Percentiles rank a stretch among this genome's conserved stretches.
Conservation (phyloP, 2,888 invertebrate genomes). For the Galeopsomyia nigrocyanea region DNA sequence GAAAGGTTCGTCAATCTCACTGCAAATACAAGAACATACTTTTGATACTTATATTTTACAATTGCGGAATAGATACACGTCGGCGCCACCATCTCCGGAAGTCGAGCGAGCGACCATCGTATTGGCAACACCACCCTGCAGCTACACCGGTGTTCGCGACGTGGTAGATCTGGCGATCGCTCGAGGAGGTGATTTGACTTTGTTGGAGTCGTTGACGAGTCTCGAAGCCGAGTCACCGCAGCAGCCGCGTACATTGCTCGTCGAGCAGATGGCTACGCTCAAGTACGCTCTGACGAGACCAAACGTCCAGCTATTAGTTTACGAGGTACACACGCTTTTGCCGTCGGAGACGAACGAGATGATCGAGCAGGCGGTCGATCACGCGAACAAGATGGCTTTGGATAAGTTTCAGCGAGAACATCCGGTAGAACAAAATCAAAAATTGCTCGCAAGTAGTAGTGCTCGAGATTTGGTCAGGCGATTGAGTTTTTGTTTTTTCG, state of each 20-base stretch:
- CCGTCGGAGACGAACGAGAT: slow-evolving; percentile 82
- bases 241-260: slow-evolving; percentile 71
- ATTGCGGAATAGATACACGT: slow-evolving; percentile 47
- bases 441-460: not conserved
- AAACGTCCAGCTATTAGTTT: slow-evolving; percentile 85
- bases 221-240: slow-evolving; percentile 50
- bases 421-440: not conserved
- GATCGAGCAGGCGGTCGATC: slow-evolving; percentile 77
- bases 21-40: slow-evolving; percentile 45
- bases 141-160: slow-evolving; percentile 83
- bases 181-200: slow-evolving; percentile 82
- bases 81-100: slow-evolving; percentile 56
- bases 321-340: slow-evolving; percentile 85
- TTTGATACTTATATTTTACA: slow-evolving; percentile 32
- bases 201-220: slow-evolving; percentile 76
- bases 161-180: slow-evolving; percentile 80
- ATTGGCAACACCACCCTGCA: slow-evolving; percentile 84
- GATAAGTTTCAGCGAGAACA: slow-evolving; percentile 75
- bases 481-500: not conserved
- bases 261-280: slow-evolving; percentile 82
- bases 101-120: slow-evolving; percentile 76
- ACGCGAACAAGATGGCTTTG: slow-evolving; percentile 79
- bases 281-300: slow-evolving; percentile 83
- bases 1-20: slow-evolving; percentile 55
- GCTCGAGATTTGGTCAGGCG: not conserved